Evolutionary conservation across 2,113 vertebrate species (phyloP), one percentile per base, ranked within the genome.

Genomic region (Paramisgurnus dabryanus): DNA sequence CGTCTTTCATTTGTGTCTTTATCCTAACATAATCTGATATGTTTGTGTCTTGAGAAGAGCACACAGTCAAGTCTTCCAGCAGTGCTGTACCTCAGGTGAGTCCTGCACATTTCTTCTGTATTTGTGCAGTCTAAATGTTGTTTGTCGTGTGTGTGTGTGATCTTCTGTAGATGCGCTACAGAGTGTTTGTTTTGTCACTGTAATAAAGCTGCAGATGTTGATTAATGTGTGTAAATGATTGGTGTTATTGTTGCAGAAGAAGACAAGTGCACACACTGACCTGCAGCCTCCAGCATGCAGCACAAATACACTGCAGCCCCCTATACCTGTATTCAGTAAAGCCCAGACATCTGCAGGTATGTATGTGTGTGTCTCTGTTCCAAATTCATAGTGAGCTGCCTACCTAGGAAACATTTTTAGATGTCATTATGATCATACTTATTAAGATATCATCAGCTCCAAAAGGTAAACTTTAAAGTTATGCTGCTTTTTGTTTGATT

Each of bases 41-140:
- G 10, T 73, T 11, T 73, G 6, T 70, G 18, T 86, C 60, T 67
- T 39, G 18, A 93, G 92, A 93, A 82, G 84, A 89, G 65, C 90
- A 85, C 65, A 83, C 86, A 40, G 49, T 18, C 73, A 91, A 88
- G 79, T 89, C 88, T 86, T 92, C 91, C 85, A 90, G 88, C 86
- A 92, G 87, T 77, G 83, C 86, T 78, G 89, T 93, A 91, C 91
- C 92, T 93, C 92, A 93, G 92, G 93, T 93, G 85, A 77, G 12
- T 7, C 11, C 3, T 17, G 6, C 10, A 7, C 50, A 41, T 39
- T 15, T n/a, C n/a, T n/a, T 12, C 27, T 34, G 27, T 34, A 34
- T 34, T 34, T 1, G 1, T 34, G 27, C 27, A 34, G 27, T 34
- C 27, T 34, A 34, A 34, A 34, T 34, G 27, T 34, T 79, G 12